Conservation (phyloP, 2,797 vertebrate species). For the Protosalanx chinensis region DNA sequence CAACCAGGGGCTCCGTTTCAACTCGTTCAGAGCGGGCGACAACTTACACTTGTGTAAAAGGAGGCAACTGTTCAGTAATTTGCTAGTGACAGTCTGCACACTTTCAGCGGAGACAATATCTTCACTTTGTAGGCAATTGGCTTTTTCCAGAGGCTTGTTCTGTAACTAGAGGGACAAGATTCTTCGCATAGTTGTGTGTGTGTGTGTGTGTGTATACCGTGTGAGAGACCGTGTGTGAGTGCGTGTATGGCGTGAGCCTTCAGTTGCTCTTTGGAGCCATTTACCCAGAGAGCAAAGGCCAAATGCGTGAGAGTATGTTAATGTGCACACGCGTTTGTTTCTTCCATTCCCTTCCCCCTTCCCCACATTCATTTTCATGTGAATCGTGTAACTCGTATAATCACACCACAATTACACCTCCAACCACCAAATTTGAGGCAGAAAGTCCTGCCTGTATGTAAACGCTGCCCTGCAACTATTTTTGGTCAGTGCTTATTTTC, state of each 20-base stretch:
- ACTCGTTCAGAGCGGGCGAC: no score
- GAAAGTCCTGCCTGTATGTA: not conserved
- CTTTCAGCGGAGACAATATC: not conserved
- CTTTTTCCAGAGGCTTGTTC: not conserved
- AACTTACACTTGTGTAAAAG: no score
- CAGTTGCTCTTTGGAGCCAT: not conserved
- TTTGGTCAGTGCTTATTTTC: not conserved
- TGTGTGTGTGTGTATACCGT: not conserved
- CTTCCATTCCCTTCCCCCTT: no score
- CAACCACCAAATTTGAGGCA: not conserved
- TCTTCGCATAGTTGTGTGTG: constrained; percentile 4
- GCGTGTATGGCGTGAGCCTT: not conserved
- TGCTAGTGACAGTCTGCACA: not conserved
- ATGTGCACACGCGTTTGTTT: not conserved
- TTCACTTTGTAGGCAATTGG: not conserved
- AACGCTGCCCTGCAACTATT: not conserved
- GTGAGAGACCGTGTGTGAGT: not conserved
- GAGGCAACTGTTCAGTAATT: not conserved
- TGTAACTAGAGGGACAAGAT: not conserved
- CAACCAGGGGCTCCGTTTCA: no score
- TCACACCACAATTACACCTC: no score
- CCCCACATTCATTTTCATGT: not conserved
- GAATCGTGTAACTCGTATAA: no score
- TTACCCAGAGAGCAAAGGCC: constrained; percentile 5
- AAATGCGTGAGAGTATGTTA: not conserved